These are phyloP conservation scores for Leptinotarsa rubiginosa DNA, from an alignment of 2,888 invertebrate species.

Conservation along the genomic window DNA sequence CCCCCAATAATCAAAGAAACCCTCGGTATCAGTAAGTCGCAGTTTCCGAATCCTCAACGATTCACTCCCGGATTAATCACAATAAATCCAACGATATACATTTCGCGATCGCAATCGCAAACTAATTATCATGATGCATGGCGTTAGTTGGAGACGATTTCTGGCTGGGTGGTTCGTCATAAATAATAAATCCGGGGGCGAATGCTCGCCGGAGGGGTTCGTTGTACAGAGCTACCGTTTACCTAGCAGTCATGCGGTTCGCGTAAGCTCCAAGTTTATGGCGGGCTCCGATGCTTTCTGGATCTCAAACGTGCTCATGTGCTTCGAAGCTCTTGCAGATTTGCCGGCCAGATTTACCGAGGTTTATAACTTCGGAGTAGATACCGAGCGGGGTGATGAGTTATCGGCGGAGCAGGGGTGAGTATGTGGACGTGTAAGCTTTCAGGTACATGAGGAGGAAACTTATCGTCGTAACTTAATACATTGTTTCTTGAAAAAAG, in stretches of 20 bases:
- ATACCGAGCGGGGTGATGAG: slow-evolving; percentile 26
- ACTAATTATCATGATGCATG: slow-evolving; percentile 51
- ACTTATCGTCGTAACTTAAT: neutral
- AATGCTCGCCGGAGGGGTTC: slow-evolving; percentile 18
- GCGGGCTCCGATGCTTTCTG: slow-evolving; percentile 63
- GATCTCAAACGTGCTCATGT: slow-evolving; percentile 63
- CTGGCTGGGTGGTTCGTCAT: slow-evolving; percentile 46
- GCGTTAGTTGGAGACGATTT: slow-evolving; percentile 52
- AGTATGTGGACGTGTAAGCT: neutral
- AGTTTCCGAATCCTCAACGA: neutral
- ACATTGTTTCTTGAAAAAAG: no score
- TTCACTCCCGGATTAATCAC: slow-evolving; percentile 33
- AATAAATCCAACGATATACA: slow-evolving; percentile 39
- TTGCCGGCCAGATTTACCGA: slow-evolving; percentile 63
- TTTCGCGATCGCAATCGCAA: slow-evolving; percentile 46
- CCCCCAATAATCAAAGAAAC: neutral
- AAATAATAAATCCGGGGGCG: slow-evolving; percentile 48
- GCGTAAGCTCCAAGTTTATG: slow-evolving; percentile 66
- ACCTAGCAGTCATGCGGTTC: slow-evolving; percentile 66
- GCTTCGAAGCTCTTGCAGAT: slow-evolving; percentile 59
- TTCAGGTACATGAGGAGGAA: neutral
- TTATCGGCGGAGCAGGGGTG: slow-evolving; percentile 13
- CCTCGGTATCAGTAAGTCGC: neutral
- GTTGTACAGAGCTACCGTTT: slow-evolving; percentile 44
- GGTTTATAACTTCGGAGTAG: slow-evolving; percentile 62